Base-by-base conservation (phyloP, 2,888 invertebrate genomes). In the Ophion ellenae region DNA sequence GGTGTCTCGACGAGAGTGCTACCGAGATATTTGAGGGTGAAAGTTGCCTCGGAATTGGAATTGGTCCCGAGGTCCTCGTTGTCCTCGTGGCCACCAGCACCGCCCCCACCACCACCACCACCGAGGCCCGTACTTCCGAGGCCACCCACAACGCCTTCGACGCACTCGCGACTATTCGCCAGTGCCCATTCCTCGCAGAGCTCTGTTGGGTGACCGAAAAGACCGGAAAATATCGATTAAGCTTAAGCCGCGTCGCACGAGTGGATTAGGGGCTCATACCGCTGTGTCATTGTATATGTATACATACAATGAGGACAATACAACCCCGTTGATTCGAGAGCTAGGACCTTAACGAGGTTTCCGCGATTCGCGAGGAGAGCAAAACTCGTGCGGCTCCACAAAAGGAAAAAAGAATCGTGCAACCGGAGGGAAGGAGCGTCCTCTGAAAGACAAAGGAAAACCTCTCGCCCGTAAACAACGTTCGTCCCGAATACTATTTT, bases 1-100 rank as follows among this genome's bases (percentile, higher is more conserved):
- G 97, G 96, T 74, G 97, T 96, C 92, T 97, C 97, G 10, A 97
- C 97, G 5, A 97, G 95, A 28, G 96, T 97, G 84, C 96, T 96
- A 20, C 98, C 98, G 77, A 97, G 95, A 94, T 97, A 97, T 93
- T 97, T 96, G 87, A 97, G 94, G 91, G 95, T 95, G 93, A 96
- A 96, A 57, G 95, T 95, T 67, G 95, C 95, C 77, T 95, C 95
- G 82, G 94, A 93, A 81, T 93, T 88, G 57, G 69, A 45, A 71
- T 66, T 67, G 24, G 70, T 74, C 17, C 78, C 78, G 28, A 81
- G 81, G 57, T 94, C 94, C 63, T 92, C 93, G 82, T 92, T 88
- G 81, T 92, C 92, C 69, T 91, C 92, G 10, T 89, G 88, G 36
- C 88, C 90, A 70, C 86, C 93, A 94, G 90, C 84, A 17, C 89